Evolutionary conservation across 2,113 vertebrate species (phyloP), one percentile per base, ranked within the genome.

Genomic region (Panthera tigris): DNA sequence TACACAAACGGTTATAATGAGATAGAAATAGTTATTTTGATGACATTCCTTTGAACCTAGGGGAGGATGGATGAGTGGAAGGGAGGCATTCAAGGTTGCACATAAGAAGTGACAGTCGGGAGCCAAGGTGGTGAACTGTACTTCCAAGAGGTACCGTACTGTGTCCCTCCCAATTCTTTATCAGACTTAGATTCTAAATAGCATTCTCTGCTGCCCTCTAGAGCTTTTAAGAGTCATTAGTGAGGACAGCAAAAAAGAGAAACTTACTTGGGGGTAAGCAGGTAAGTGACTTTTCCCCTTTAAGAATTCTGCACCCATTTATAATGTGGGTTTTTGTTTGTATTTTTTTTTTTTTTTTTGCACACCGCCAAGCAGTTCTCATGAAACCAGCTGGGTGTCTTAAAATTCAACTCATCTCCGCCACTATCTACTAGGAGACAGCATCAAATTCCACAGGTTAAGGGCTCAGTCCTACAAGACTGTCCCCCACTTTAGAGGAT

Each of bases 181-280:
- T 9, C 23, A 6, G 10, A 39, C 12, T 41, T 74, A 6, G 11
- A 83, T 45, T 65, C 63, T 69, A 71, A 94, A 84, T 18, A 39
- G 23, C 50, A 4, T 61, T 50, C 85, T 96, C 65, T 98, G 91
- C 93, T 96, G 85, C 93, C 97, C 93, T 52, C 97, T 95, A 66
- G 93, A 63, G 96, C 36, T 14, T 41, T 7, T 57, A 10, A 11
- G 3, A 71, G 14, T 9, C 68, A 21, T 33, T 73, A 61, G 7
- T 50, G 13, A 94, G 25, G 74, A 48, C 7, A 1, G 0, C 69
- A 48, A 21, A 36, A 36, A 27, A n/a, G 27, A 55, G 4, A 81
- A 85, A 68, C 3, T 7, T 55, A 78, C 36, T 19, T 23, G 21
- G 0, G 9, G 4, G 5, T 39, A 57, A n/a, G 36, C 29, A 48